Evolutionary conservation across 2,113 vertebrate species (phyloP).

Genomic region (Alces alces): DNA sequence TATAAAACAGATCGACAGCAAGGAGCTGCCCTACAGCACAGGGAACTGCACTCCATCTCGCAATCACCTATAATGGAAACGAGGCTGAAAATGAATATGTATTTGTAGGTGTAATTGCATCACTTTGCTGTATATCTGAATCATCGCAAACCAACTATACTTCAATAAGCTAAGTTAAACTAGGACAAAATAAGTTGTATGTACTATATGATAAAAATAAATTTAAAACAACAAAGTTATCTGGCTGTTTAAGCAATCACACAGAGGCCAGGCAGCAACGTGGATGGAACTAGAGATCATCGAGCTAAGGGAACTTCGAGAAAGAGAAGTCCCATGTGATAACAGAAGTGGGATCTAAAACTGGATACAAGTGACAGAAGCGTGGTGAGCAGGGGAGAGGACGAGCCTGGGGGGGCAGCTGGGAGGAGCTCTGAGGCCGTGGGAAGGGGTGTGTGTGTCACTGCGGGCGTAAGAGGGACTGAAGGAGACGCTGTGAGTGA

Average conservation of each 20-base stretch:
- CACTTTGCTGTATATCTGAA: neutral
- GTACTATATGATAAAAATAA: neutral
- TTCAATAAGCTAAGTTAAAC: neutral
- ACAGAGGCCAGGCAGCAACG: neutral
- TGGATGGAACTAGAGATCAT: neutral
- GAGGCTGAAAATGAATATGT: neutral
- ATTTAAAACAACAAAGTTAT: neutral
- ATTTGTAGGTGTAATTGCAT: neutral
- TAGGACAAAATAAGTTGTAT: neutral
- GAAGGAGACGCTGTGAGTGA: neutral
- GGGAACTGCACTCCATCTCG: rapidly evolving
- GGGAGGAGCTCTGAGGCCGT: neutral
- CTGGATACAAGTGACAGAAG: neutral
- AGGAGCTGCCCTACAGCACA: neutral
- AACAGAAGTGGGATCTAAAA: neutral
- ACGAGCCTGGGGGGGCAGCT: neutral
- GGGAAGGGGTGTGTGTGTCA: neutral
- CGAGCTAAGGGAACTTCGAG: neutral
- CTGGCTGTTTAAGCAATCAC: neutral
- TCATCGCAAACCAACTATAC: neutral
- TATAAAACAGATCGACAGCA: neutral
- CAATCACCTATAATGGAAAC: neutral
- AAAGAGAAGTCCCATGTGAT: neutral
- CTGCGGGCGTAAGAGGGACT: too few species aligned
- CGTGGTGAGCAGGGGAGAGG: neutral